Evolutionary conservation across 2,797 vertebrate species (phyloP).

Genomic region (Oophaga sylvatica): DNA sequence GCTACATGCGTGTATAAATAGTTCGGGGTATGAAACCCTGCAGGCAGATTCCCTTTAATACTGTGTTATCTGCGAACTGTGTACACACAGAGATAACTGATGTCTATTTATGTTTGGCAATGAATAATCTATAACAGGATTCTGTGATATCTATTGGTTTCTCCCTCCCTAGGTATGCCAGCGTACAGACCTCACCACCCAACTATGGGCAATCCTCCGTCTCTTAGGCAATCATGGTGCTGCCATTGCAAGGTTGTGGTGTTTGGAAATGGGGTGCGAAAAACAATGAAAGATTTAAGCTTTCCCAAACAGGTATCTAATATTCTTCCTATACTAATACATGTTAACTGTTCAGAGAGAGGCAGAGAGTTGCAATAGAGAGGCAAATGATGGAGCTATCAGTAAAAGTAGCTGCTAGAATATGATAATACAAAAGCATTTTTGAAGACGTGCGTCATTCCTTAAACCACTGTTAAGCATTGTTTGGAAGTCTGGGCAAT

Average conservation of each 20-base stretch:
- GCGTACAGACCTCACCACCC: constrained; percentile 76
- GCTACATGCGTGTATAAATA: too few relatives aligned
- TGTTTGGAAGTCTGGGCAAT: not conserved
- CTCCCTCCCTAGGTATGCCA: constrained; percentile 72
- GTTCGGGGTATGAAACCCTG: too few relatives aligned
- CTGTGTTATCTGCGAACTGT: too few relatives aligned
- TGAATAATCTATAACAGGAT: not conserved
- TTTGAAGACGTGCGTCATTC: too few relatives aligned
- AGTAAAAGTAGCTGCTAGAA: not conserved
- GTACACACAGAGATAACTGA: not conserved
- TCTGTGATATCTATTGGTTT: not conserved
- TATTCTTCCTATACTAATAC: not conserved
- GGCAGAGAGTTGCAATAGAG: too few relatives aligned
- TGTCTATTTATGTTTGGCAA: not conserved
- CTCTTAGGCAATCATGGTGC: constrained; percentile 90
- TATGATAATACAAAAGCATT: too few relatives aligned
- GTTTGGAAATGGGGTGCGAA: constrained; percentile 91
- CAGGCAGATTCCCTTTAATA: too few relatives aligned
- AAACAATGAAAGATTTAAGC: constrained; percentile 83
- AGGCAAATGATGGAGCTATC: not conserved
- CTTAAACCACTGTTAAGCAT: too few relatives aligned
- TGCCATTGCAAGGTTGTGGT: constrained; percentile 96
- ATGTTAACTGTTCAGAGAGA: too few relatives aligned
- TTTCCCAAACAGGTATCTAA: constrained; percentile 79
- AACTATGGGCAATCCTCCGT: constrained; percentile 73